phyloP scores from a whole-genome alignment of 2,113 vertebrate genomes.

The Pedetes capensis region DNA sequence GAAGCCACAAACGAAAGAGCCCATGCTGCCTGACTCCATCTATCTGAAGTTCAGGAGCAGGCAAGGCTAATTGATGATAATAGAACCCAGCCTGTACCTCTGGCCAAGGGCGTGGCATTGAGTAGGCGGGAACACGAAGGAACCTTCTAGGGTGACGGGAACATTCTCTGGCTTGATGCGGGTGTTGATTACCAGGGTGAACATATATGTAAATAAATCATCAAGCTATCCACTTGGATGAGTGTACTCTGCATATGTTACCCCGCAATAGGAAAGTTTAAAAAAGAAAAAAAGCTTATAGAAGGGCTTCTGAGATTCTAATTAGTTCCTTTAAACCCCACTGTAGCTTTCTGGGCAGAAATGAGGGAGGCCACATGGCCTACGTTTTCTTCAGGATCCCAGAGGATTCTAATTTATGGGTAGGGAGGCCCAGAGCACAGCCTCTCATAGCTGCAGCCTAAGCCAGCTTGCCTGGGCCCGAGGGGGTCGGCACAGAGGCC shows the following conservation, averaged over 20 bases:
- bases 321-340: constrained; percentile 38
- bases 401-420: constrained; percentile 35
- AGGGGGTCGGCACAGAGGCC: not conserved
- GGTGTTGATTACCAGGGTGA: not conserved
- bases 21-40: fast-evolving
- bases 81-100: not conserved
- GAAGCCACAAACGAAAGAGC: not conserved
- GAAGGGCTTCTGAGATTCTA: constrained; percentile 60
- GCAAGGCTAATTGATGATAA: not conserved
- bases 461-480: not conserved
- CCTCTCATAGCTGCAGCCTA: too few species aligned
- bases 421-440: not conserved
- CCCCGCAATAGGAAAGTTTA: not conserved
- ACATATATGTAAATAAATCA: not conserved
- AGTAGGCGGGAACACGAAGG: not conserved
- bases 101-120: not conserved
- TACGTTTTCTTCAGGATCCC: not conserved
- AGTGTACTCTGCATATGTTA: not conserved
- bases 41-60: not conserved
- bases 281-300: not conserved
- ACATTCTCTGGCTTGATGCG: not conserved
- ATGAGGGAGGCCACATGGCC: not conserved
- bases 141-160: not conserved
- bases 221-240: not conserved
- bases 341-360: constrained; percentile 37